Evolutionary conservation across 2,888 invertebrate species (phyloP).

Genomic region (Trichogramma evanescens): DNA sequence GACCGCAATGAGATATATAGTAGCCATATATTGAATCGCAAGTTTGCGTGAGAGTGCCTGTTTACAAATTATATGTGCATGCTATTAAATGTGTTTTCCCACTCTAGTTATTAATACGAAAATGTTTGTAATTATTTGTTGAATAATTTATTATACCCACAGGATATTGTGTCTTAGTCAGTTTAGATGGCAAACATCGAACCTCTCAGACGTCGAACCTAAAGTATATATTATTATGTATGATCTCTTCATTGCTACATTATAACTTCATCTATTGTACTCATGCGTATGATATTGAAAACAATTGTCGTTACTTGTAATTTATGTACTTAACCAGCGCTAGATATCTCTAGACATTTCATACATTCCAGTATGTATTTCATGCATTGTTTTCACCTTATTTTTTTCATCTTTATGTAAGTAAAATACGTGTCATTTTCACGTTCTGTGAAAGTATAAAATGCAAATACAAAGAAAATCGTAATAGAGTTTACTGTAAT

Average conservation of each 20-base stretch:
- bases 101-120: slow-evolving; percentile 1
- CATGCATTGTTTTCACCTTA: slow-evolving; percentile 20
- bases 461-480: slow-evolving; percentile 30
- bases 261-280: slow-evolving; percentile 35
- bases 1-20: slow-evolving; percentile 40
- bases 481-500: slow-evolving; percentile 29
- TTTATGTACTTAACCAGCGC: slow-evolving; percentile 36
- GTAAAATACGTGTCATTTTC: no score
- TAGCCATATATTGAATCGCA: slow-evolving; percentile 45
- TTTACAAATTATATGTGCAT: slow-evolving; percentile 31
- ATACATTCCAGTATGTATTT: slow-evolving; percentile 38
- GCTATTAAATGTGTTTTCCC: slow-evolving; percentile 10
- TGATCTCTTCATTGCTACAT: slow-evolving; percentile 39
- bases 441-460: no score
- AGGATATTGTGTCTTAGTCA: slow-evolving; percentile 20
- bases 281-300: slow-evolving; percentile 15
- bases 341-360: slow-evolving; percentile 44
- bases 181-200: slow-evolving; percentile 17
- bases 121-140: slow-evolving; percentile 17
- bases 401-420: slow-evolving; percentile 24
- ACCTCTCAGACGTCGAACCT: slow-evolving; percentile 18
- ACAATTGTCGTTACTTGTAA: slow-evolving; percentile 23
- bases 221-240: slow-evolving; percentile 19
- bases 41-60: slow-evolving; percentile 46
- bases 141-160: slow-evolving; percentile 16